Base-by-base conservation (phyloP, 2,113 vertebrate genomes). In the Epinephelus moara region DNA sequence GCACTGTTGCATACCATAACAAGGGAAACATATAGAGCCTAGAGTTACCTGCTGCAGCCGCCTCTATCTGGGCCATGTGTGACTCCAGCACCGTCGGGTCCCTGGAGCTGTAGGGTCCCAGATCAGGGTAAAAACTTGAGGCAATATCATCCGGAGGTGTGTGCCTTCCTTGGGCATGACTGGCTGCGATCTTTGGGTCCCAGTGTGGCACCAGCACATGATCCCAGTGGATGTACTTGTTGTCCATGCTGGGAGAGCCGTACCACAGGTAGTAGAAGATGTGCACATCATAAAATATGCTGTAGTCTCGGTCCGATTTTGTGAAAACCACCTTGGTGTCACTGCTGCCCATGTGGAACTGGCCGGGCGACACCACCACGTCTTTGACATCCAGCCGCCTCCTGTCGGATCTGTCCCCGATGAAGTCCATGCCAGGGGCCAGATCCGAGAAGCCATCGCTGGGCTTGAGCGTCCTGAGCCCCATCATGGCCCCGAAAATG, bases 221-320 rank as follows among this genome's bases (percentile, higher is more conserved):
- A 88, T 97, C 97, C 97, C 97, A 97, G 90, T 97, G 97, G 33
- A 96, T 91, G 85, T 96, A 97, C 87, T 93, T 95, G 42, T 92
- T 92, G 87, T 97, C 95, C 83, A 94, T 81, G 83, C 89, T 88
- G 11, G 96, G 96, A 3, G 94, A 95, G 25, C 97, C 97, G 49
- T 97, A 98, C 97, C 97, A 98, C 73, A 96, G 94, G 88, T 97
- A 98, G 90, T 98, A 97, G 90, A 98, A 98, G 82, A 97, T 96
- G 87, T 97, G 97, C 5, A 97, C 95, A 71, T 97, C 97, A 13
- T 96, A 96, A 87, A 96, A 97, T 0, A 97, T 95, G 19, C 94
- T 94, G 84, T 94, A 94, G 0, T 95, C 96, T 1, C 92, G 33
- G 60, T 92, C 94, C 1, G 95, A 93, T 42, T 90, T 91, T 72